phyloP scores from a whole-genome alignment of 1,140 invertebrate genomes.

The Euwallacea similis region DNA sequence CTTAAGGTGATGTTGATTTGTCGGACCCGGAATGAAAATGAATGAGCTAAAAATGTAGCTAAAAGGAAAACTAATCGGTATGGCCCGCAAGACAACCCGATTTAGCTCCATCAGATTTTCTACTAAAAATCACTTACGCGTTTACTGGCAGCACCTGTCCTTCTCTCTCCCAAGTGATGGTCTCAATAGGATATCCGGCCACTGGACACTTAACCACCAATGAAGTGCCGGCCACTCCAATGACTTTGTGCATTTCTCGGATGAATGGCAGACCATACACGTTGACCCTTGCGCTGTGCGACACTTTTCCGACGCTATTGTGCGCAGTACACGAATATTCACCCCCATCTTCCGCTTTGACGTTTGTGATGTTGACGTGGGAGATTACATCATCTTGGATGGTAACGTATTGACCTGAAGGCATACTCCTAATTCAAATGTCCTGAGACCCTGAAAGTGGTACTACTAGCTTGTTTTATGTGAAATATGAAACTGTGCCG shows the following conservation, averaged over 20 bases:
- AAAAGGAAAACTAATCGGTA: not conserved
- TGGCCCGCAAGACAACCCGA: not conserved
- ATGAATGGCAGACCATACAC: constrained; percentile 90
- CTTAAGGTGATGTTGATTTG: too few relatives aligned
- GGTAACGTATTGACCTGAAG: constrained; percentile 75
- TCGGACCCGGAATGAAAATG: too few relatives aligned
- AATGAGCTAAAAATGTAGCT: not conserved
- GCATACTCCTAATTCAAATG: too few relatives aligned
- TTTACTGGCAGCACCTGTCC: constrained; percentile 81
- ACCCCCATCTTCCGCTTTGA: constrained; percentile 88
- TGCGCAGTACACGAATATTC: constrained; percentile 85
- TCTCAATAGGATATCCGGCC: constrained; percentile 87
- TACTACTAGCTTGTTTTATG: too few relatives aligned
- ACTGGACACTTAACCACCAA: constrained; percentile 90
- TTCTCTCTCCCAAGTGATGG: constrained; percentile 87
- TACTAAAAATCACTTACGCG: constrained; percentile 42
- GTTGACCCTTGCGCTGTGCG: constrained; percentile 84
- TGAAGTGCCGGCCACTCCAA: constrained; percentile 83
- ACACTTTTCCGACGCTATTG: constrained; percentile 75
- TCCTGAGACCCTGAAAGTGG: too few relatives aligned
- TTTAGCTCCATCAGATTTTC: too few relatives aligned
- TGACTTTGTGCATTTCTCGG: constrained; percentile 86
- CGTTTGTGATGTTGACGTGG: constrained; percentile 89
- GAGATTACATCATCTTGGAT: constrained; percentile 91
- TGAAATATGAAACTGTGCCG: too few relatives aligned